A percentile compares a stretch with the other conserved stretches of the same genome.
These are phyloP conservation scores for Lophius piscatorius DNA, from an alignment of 2,113 vertebrate species.

Conservation along the genomic window DNA sequence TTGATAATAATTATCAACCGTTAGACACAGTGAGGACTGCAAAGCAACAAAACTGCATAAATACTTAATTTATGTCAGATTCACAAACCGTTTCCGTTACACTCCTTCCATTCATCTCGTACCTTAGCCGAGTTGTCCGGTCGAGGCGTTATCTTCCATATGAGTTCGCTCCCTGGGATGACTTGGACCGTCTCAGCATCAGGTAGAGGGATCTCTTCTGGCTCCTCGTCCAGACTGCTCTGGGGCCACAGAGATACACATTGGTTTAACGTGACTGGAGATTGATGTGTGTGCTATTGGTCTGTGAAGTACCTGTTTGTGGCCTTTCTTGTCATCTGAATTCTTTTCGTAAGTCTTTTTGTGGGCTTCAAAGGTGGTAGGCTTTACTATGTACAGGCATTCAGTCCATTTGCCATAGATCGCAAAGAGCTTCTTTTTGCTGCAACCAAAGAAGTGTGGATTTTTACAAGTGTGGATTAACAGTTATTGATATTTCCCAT, in stretches of 20 bases:
- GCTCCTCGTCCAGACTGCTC: slow-evolving; percentile 86
- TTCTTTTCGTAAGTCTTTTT: slow-evolving; percentile 93
- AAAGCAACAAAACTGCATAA: neutral
- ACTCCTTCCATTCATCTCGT: neutral
- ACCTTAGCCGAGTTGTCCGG: slow-evolving; percentile 95
- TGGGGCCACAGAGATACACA: slow-evolving; percentile 27
- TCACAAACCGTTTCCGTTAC: neutral
- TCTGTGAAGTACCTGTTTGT: slow-evolving; percentile 93
- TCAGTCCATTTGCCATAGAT: slow-evolving; percentile 99
- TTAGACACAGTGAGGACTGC: neutral
- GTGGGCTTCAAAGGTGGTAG: slow-evolving; percentile 86
- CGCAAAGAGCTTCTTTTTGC: slow-evolving; percentile 93
- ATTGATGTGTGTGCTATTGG: no score
- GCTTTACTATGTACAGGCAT: slow-evolving; percentile 90
- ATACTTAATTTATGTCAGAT: neutral
- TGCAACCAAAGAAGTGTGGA: slow-evolving; percentile 71
- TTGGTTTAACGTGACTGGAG: neutral
- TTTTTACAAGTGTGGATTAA: neutral
- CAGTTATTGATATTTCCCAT: neutral
- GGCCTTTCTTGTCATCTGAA: slow-evolving; percentile 89
- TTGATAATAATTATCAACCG: no score
- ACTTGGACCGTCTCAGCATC: slow-evolving; percentile 92
- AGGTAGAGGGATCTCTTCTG: slow-evolving; percentile 90
- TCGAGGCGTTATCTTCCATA: slow-evolving; percentile 94
- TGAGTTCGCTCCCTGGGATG: slow-evolving; percentile 91